Conservation (phyloP, 23 tunicate species). For the Clavelina lepadiformis region DNA sequence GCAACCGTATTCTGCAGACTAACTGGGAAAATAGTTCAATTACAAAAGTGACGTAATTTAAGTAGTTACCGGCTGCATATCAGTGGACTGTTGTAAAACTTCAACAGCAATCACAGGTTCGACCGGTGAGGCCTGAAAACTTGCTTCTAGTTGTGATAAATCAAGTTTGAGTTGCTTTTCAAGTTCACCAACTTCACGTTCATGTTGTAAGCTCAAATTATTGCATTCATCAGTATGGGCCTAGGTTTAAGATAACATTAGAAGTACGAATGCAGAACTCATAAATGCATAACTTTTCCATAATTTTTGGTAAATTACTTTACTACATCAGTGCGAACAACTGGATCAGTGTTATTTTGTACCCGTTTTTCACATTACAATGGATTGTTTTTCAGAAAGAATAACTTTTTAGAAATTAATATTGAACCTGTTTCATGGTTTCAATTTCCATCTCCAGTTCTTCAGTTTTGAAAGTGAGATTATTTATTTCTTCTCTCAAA, state of each 20-base stretch:
- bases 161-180: background rate
- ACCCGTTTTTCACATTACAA: no score
- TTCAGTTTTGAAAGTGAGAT: slow-evolving; percentile 42
- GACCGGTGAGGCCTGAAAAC: background rate
- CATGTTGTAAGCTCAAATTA: slow-evolving; percentile 1
- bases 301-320: no score
- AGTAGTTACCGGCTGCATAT: background rate
- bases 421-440: slow-evolving; percentile 21
- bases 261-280: background rate
- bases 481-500: slow-evolving; percentile 47
- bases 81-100: background rate
- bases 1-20: no score
- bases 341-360: no score
- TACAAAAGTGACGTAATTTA: background rate
- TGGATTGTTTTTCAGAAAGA: no score
- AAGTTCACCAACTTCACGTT: slow-evolving; percentile 6
- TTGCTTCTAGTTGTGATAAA: background rate
- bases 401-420: no score
- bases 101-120: slow-evolving; percentile 8
- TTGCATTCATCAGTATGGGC: slow-evolving; percentile 3
- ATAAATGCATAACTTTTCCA: no score
- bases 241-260: background rate
- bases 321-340: no score
- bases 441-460: slow-evolving; percentile 54
- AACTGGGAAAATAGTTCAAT: no score